Evolutionary conservation across 2,113 vertebrate genomes (phyloP).

Genomic region (Condylura cristata): DNA sequence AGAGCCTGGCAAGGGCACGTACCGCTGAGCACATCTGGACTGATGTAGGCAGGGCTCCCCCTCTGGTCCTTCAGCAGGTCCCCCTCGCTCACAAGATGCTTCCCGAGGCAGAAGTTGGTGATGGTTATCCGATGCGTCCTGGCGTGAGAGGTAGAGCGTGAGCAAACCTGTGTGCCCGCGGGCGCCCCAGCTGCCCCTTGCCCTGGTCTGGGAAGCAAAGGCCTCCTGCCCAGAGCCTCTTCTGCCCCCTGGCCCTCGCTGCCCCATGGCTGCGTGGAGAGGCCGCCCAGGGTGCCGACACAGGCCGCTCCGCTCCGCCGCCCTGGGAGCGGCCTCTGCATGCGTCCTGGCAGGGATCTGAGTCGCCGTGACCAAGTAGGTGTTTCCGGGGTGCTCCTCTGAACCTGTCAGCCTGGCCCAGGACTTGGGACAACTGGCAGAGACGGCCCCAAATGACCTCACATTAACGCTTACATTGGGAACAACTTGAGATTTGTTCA

Average conservation of each 20-base stretch:
- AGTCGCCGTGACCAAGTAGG: not conserved
- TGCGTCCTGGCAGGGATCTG: not conserved
- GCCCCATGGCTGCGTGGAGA: accelerated
- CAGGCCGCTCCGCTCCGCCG: not conserved
- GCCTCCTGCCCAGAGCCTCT: not conserved
- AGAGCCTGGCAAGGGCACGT: constrained; percentile 64
- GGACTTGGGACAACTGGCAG: not conserved
- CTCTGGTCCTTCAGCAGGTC: constrained; percentile 99
- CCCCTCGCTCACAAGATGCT: constrained; percentile 98
- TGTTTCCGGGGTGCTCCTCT: not conserved
- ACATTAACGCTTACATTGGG: not conserved
- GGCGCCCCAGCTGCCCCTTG: accelerated
- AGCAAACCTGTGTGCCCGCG: accelerated
- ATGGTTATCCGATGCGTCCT: constrained; percentile 99
- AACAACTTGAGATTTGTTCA: not conserved
- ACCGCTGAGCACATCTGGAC: constrained; percentile 98
- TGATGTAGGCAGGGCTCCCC: constrained; percentile 99
- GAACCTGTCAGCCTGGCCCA: not conserved
- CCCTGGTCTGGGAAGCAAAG: not conserved
- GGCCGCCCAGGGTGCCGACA: not conserved
- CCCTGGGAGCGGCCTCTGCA: not conserved
- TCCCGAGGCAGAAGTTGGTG: constrained; percentile 99
- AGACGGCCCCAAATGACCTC: not conserved
- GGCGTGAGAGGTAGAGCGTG: not conserved
- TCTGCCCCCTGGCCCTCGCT: not conserved